Evolutionary conservation across 2,797 vertebrate genomes (phyloP), one percentile per base, ranked within the genome.

Genomic region (Tenualosa thibaudeaui): DNA sequence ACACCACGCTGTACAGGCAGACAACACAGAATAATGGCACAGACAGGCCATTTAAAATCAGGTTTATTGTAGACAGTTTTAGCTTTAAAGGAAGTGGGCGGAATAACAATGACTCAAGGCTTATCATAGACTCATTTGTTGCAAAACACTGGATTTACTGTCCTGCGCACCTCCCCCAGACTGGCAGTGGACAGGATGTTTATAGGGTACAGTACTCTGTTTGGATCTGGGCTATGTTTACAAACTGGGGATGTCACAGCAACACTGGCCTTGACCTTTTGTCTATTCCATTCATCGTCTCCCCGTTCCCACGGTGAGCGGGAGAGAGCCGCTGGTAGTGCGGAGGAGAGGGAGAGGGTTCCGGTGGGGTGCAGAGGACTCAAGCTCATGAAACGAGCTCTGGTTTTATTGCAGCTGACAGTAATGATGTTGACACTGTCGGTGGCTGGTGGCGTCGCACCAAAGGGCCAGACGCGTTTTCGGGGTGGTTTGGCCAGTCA

Each of bases 401-500:
- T 9, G 87, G 78, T 86, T 87, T 91, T 89, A 91, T 92, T 92
- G 88, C 90, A 90, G 86, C 86, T 93, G 91, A 94, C 93, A 93
- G 94, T 94, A 94, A 93, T 91, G 91, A 93, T 89, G 87, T 91
- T 89, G 91, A 91, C 89, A 89, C 85, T 89, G 89, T 90, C 89
- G 87, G 84, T 87, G 86, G 83, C 88, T 84, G 84, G 85, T 89
- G 87, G 90, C 88, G 87, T 75, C 22, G 83, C 71, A 87, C 87
- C 88, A 88, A 87, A 68, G 7, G 81, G 82, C 92, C 90, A 91
- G 89, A 91, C 89, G n/a, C 89, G 90, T 91, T 94, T 91, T 94
- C 91, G 90, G 91, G 91, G 93, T 93, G 93, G 93, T 93, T 94
- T 94, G 94, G 94, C 94, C 90, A 89, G 86, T 91, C 93, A 90